Conservation (phyloP, 2,797 vertebrate species). For the Tamandua tetradactyla region DNA sequence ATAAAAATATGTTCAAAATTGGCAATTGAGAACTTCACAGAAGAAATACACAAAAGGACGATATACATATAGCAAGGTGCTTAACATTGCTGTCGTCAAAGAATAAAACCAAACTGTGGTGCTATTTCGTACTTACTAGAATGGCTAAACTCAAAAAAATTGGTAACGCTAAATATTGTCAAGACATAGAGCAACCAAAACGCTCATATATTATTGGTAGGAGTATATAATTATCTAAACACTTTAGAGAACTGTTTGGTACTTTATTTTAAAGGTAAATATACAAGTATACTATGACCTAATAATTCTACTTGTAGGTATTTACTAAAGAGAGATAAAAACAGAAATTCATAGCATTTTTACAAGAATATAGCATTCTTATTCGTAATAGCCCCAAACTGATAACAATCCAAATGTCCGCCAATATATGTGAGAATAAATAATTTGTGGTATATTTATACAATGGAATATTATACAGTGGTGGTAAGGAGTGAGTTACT, state of each 20-base stretch:
- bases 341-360: not conserved
- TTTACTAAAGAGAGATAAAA: constrained; percentile 17
- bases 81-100: not conserved
- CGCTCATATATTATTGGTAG: not conserved
- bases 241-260: not conserved
- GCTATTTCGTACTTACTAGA: not conserved
- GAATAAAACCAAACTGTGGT: not conserved
- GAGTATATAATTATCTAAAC: not conserved
- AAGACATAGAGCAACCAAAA: not conserved
- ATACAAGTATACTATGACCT: not conserved
- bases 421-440: not conserved
- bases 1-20: not conserved
- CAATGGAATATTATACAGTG: not conserved
- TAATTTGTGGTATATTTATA: not conserved
- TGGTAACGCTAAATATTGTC: not conserved
- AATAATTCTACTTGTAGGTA: not conserved
- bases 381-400: not conserved
- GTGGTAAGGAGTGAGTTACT: not conserved
- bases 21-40: not conserved
- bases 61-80: not conserved
- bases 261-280: constrained; percentile 11
- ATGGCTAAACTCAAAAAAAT: not conserved
- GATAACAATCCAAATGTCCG: not conserved
- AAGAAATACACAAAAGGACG: not conserved
- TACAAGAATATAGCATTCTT: not conserved